These are phyloP conservation scores for Synergus gifuensis DNA, from an alignment of 2,888 invertebrate species.

Conservation along the genomic window DNA sequence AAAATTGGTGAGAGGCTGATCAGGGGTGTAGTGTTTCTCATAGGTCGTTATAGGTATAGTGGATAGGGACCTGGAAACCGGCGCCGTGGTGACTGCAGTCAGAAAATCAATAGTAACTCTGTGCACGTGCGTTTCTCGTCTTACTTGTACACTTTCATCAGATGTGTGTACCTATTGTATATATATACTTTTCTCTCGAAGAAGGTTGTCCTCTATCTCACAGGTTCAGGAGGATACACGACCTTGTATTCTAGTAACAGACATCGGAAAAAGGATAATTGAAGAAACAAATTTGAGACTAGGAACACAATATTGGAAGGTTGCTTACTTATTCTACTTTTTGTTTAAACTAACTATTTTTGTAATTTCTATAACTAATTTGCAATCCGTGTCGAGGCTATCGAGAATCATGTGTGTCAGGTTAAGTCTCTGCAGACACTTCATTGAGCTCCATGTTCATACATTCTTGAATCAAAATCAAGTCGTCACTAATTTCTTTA, in stretches of 20 bases:
- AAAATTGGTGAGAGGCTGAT: conserved; percentile 36
- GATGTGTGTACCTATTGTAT: conserved; percentile 12
- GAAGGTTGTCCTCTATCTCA: conserved; percentile 23
- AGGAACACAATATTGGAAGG: neutral
- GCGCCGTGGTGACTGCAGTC: conserved; percentile 74
- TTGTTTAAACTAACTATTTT: conserved; percentile 1
- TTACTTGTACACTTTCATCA: conserved; percentile 50
- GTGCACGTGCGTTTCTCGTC: conserved; percentile 62
- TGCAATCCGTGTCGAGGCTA: conserved; percentile 28
- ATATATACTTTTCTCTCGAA: neutral
- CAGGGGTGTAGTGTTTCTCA: conserved; percentile 24
- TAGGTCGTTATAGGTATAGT: conserved; percentile 33
- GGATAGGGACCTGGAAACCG: conserved; percentile 57
- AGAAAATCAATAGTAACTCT: conserved; percentile 74
- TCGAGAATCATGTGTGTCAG: conserved; percentile 12
- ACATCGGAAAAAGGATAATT: neutral
- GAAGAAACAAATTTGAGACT: neutral
- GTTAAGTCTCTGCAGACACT: neutral
- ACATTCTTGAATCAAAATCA: neutral
- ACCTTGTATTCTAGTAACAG: conserved; percentile 30
- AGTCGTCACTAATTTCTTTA: neutral
- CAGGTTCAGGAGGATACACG: conserved; percentile 9
- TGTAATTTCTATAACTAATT: conserved; percentile 16
- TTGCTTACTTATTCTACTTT: neutral
- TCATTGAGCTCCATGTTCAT: neutral